phyloP scores from a whole-genome alignment of 2,888 invertebrate species.

The Adela reaumurella region DNA sequence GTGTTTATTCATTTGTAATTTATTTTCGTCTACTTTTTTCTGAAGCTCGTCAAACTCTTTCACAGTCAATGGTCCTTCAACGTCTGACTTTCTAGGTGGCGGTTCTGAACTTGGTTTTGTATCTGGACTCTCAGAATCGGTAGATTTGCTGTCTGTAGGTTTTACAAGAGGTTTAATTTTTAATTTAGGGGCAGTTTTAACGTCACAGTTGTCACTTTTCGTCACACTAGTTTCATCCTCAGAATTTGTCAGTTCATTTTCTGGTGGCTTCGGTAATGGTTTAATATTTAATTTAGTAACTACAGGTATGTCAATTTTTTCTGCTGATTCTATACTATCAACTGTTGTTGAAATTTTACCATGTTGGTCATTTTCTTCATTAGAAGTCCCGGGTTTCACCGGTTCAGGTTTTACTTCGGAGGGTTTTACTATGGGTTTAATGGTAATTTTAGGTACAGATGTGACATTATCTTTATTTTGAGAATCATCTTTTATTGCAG shows the following conservation, averaged over 20 bases:
- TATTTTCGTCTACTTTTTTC: conserved; percentile 1
- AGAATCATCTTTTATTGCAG: conserved; percentile 18
- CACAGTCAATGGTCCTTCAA: too few species aligned
- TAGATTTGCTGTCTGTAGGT: conserved; percentile 10
- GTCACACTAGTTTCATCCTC: neutral
- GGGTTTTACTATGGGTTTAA: conserved; percentile 29
- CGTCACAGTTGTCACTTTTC: conserved; percentile 1
- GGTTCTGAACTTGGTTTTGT: too few species aligned
- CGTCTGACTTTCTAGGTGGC: too few species aligned
- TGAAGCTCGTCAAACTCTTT: too few species aligned
- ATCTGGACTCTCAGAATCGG: too few species aligned
- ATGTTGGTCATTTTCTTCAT: too few species aligned
- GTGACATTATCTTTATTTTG: conserved; percentile 21
- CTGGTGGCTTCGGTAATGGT: conserved; percentile 7
- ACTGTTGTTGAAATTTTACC: too few species aligned
- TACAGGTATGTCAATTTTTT: neutral
- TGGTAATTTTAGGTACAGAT: conserved; percentile 28
- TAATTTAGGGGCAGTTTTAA: conserved; percentile 8
- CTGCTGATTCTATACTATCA: neutral
- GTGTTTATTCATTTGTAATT: conserved; percentile 1
- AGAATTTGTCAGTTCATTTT: neutral
- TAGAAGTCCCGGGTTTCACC: too few species aligned
- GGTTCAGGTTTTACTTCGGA: conserved; percentile 9
- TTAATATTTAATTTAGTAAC: conserved; percentile 18
- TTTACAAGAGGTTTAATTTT: conserved; percentile 16